These are phyloP conservation scores for Drosophila helvetica DNA, from an alignment of 2,888 invertebrate genomes.

Conservation along the genomic window DNA sequence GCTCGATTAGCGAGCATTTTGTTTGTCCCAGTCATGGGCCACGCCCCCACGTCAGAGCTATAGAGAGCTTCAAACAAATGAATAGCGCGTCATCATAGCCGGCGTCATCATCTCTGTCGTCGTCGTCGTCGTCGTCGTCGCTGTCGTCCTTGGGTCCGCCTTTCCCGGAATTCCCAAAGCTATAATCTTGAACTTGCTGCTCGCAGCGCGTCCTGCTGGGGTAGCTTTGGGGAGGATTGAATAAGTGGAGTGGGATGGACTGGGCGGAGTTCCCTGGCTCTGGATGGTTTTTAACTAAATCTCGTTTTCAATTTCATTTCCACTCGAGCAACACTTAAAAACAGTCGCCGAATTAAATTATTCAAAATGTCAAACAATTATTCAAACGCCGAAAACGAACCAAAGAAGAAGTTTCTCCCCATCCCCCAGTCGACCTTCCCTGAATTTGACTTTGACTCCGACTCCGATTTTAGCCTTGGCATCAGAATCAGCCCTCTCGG, in stretches of 20 bases:
- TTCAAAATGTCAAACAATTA: constrained; percentile 82
- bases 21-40: constrained; percentile 47
- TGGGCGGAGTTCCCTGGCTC: constrained; percentile 17
- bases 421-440: neutral
- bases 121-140: constrained; percentile 15
- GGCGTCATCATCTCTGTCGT: constrained; percentile 18
- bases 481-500: neutral
- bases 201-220: constrained; percentile 17
- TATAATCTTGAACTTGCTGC: constrained; percentile 66
- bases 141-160: constrained; percentile 38
- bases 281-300: constrained; percentile 51
- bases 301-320: constrained; percentile 80
- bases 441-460: constrained; percentile 10
- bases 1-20: constrained; percentile 74
- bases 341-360: constrained; percentile 82
- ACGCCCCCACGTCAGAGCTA: constrained; percentile 35
- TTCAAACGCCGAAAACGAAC: constrained; percentile 77
- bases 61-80: constrained; percentile 54
- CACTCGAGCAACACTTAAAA: constrained; percentile 80
- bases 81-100: constrained; percentile 37
- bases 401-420: constrained; percentile 18
- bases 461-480: constrained; percentile 4
- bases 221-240: neutral
- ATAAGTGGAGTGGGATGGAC: neutral
- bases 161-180: constrained; percentile 60